These are phyloP conservation scores for Pterophyllum scalare DNA, from an alignment of 2,113 vertebrate species.

Conservation along the genomic window DNA sequence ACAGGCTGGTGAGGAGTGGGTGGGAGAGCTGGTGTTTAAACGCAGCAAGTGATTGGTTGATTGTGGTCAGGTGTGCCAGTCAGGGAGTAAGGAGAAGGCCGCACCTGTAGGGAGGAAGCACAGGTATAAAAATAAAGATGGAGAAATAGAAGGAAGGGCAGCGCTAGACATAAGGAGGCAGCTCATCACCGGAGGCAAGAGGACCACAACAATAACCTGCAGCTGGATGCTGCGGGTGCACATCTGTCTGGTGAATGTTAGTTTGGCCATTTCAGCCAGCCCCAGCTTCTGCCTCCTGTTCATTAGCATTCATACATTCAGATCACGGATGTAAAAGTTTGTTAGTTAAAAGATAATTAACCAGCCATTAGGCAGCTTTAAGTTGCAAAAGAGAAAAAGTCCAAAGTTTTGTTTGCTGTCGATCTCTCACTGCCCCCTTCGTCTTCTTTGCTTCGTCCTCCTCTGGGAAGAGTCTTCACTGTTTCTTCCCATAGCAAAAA, in stretches of 20 bases:
- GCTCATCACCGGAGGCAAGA: no score
- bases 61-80: not conserved
- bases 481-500: not conserved
- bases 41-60: not conserved
- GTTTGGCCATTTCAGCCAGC: not conserved
- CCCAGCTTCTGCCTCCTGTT: not conserved
- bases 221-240: not conserved
- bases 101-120: not conserved
- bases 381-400: not conserved
- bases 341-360: not conserved
- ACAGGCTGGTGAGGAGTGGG: not conserved
- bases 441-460: not conserved
- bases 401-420: not conserved
- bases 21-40: not conserved
- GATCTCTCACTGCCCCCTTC: not conserved
- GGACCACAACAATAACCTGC: no score
- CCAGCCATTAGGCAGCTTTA: not conserved
- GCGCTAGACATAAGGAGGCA: not conserved
- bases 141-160: not conserved
- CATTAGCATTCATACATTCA: not conserved
- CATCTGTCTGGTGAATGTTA: not conserved
- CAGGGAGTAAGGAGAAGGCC: not conserved
- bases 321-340: not conserved
- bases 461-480: not conserved
- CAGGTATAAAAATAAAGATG: not conserved